phyloP scores from a whole-genome alignment of 1,140 invertebrate species.

The Aphis craccivora region DNA sequence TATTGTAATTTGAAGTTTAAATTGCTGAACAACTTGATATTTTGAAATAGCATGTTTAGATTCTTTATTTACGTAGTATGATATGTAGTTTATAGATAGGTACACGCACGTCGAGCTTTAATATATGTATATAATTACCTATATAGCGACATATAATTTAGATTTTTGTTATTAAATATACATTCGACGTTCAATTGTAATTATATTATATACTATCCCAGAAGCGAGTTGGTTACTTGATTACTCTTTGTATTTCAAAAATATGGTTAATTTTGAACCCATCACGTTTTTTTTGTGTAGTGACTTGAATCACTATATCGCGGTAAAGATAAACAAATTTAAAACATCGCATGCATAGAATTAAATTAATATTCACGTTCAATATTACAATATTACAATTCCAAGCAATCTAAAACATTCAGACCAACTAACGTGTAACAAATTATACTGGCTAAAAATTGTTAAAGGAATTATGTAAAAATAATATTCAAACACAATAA shows the following conservation, averaged over 20 bases:
- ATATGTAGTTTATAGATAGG: not conserved
- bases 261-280: not conserved
- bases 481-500: not conserved
- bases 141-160: not conserved
- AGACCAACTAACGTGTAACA: not conserved
- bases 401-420: not conserved
- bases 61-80: not conserved
- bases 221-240: not conserved
- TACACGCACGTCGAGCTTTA: not conserved
- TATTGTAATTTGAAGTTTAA: not conserved
- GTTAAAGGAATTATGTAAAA: not conserved
- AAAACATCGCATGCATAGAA: not conserved
- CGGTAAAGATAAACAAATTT: not conserved
- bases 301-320: not conserved
- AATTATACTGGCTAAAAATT: not conserved
- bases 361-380: not conserved
- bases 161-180: no score
- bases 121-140: not conserved
- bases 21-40: not conserved
- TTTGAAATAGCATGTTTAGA: not conserved
- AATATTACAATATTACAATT: not conserved
- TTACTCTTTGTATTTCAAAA: not conserved
- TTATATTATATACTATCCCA: not conserved
- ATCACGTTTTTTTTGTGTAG: not conserved
- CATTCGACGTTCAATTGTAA: no score